A percentile compares a stretch with the other conserved stretches of the same genome.
phyloP scores from a whole-genome alignment of 2,888 invertebrate genomes.

The Geotrupes spiniger region DNA sequence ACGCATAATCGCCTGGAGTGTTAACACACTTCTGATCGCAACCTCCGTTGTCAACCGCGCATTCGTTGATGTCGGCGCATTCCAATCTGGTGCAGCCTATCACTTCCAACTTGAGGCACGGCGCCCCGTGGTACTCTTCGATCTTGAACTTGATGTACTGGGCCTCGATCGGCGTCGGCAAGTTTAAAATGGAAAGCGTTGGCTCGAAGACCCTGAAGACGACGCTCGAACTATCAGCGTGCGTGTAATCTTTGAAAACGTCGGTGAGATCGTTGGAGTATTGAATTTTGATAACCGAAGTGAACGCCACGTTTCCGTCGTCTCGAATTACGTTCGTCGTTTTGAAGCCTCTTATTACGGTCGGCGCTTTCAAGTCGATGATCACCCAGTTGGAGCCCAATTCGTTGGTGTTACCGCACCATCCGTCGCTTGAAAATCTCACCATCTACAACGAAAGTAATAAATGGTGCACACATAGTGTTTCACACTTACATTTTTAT shows the following conservation, averaged over 20 bases:
- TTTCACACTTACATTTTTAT: constrained; percentile 64
- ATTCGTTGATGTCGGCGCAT: constrained; percentile 87
- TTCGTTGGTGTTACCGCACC: constrained; percentile 86
- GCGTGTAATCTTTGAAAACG: constrained; percentile 85
- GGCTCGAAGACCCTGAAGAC: constrained; percentile 89
- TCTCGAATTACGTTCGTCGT: constrained; percentile 83
- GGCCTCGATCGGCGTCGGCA: constrained; percentile 89
- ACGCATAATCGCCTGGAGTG: constrained; percentile 82
- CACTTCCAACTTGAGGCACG: constrained; percentile 84
- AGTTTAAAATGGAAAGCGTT: constrained; percentile 83
- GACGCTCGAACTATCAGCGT: constrained; percentile 89
- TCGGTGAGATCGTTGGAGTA: constrained; percentile 89
- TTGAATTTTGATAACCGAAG: constrained; percentile 84
- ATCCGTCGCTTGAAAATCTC: constrained; percentile 76
- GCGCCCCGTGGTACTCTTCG: constrained; percentile 80
- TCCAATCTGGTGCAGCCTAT: constrained; percentile 92
- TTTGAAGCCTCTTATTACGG: constrained; percentile 84
- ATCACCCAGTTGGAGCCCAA: constrained; percentile 87
- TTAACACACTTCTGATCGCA: constrained; percentile 93
- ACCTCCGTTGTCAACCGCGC: constrained; percentile 80
- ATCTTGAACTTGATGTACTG: constrained; percentile 84
- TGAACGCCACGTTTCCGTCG: constrained; percentile 83
- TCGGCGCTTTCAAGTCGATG: constrained; percentile 84
- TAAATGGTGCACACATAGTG: neutral
- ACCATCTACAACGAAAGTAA: constrained; percentile 60